phyloP scores from a whole-genome alignment of 2,113 vertebrate species.

The Bos indicus region DNA sequence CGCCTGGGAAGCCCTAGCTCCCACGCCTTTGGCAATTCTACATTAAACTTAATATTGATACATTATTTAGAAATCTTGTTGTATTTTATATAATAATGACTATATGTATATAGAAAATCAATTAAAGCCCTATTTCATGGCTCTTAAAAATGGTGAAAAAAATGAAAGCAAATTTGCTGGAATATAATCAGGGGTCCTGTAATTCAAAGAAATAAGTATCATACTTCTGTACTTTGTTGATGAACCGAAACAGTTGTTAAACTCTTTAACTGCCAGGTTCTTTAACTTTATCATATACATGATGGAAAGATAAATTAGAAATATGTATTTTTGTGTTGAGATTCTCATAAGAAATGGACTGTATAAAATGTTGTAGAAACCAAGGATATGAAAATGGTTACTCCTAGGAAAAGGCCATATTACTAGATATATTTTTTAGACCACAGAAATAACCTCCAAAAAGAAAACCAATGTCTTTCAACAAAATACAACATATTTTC shows the following conservation, averaged over 20 bases:
- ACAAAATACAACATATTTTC: background rate
- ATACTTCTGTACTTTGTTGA: background rate
- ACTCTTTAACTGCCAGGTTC: background rate
- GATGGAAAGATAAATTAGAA: background rate
- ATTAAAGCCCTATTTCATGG: background rate
- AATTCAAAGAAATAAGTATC: background rate
- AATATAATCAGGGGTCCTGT: background rate
- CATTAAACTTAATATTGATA: background rate
- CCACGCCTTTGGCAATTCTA: conserved; percentile 20
- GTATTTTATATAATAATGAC: background rate
- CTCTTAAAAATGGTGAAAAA: background rate
- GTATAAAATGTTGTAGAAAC: background rate
- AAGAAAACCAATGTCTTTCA: background rate
- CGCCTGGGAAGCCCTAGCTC: background rate
- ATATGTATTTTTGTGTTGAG: background rate
- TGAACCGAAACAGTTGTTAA: background rate
- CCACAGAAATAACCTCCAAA: background rate
- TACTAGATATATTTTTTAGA: background rate
- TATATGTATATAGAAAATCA: background rate
- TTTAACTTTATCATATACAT: background rate
- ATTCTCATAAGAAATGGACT: background rate
- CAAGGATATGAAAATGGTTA: background rate
- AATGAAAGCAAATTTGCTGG: background rate
- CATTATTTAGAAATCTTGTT: background rate
- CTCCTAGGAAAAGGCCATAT: background rate